Conservation (phyloP, 2,888 invertebrate genomes). For the Eremobia ochroleuca region DNA sequence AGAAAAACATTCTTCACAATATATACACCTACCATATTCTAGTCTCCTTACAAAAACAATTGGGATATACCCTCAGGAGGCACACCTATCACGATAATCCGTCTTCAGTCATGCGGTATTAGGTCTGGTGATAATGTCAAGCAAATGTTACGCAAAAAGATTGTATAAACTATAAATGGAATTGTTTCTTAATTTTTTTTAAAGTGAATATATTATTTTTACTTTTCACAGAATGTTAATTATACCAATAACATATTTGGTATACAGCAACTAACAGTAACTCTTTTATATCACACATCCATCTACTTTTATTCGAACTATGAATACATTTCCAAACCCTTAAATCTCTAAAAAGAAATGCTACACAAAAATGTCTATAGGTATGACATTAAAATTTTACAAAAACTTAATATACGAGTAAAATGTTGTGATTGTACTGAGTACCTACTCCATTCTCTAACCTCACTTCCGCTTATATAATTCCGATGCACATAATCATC, state of each 20-base stretch:
- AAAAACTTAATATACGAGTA: too few relatives aligned
- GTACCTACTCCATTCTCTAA: too few relatives aligned
- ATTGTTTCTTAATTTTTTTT: neutral
- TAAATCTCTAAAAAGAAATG: too few relatives aligned
- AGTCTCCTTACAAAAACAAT: neutral
- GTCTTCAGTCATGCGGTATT: conserved; percentile 17
- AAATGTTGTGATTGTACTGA: too few relatives aligned
- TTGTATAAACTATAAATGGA: neutral
- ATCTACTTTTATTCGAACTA: neutral
- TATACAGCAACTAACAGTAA: too few relatives aligned
- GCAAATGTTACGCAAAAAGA: neutral
- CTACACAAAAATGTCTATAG: too few relatives aligned
- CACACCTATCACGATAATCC: conserved; percentile 19
- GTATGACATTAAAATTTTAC: too few relatives aligned
- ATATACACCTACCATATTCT: neutral
- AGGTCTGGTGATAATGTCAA: neutral
- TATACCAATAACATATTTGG: too few relatives aligned
- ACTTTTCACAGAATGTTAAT: neutral
- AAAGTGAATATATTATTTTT: too few relatives aligned
- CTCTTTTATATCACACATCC: neutral
- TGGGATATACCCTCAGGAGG: neutral
- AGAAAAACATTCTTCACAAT: neutral
- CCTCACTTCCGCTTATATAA: too few relatives aligned
- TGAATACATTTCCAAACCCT: too few relatives aligned
- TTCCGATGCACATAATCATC: too few relatives aligned